Conservation (phyloP, 2,797 vertebrate genomes). For the Xiphorhynchus erythropygius region DNA sequence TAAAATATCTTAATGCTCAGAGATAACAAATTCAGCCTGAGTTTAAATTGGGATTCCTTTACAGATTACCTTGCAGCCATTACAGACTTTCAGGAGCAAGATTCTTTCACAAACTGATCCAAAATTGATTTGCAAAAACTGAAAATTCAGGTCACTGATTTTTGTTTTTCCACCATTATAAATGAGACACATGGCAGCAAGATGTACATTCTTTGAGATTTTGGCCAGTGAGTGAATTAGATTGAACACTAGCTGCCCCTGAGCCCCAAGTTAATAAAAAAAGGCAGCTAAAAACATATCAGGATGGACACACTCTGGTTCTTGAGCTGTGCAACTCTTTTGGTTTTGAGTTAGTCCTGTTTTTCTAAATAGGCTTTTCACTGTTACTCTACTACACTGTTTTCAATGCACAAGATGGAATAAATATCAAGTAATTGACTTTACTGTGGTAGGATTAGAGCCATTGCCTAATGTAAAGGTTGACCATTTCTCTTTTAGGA, state of each 20-base stretch:
- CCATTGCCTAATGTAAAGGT: neutral
- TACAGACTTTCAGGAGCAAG: neutral
- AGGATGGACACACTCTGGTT: neutral
- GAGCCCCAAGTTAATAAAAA: neutral
- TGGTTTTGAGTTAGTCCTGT: neutral
- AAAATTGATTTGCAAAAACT: neutral
- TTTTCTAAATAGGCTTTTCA: neutral
- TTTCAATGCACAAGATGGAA: neutral
- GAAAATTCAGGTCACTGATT: neutral
- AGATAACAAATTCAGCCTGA: neutral
- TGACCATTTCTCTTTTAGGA: conserved; percentile 71
- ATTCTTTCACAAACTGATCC: neutral
- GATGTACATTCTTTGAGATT: neutral
- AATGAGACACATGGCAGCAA: neutral
- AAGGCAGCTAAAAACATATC: neutral
- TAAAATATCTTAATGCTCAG: neutral
- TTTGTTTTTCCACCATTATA: neutral
- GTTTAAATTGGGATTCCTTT: neutral
- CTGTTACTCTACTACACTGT: neutral
- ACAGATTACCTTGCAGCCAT: neutral
- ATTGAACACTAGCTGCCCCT: neutral
- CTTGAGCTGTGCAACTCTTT: neutral
- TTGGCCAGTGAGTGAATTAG: neutral
- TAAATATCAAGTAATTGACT: neutral
- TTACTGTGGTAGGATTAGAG: neutral